These are phyloP conservation scores for Drosophila atroscutellata DNA, from an alignment of 2,888 invertebrate species.

Conservation along the genomic window DNA sequence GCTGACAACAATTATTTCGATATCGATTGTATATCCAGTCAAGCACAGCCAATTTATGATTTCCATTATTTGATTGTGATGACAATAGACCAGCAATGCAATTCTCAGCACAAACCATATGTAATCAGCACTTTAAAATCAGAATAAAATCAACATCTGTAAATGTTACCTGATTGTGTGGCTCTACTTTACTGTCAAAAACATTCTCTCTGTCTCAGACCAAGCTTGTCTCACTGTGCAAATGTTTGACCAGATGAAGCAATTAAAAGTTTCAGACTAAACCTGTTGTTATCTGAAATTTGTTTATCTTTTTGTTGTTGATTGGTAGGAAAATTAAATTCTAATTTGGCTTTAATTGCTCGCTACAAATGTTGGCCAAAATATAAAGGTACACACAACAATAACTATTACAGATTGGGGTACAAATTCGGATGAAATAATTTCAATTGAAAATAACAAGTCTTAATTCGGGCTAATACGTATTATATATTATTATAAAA, in stretches of 20 bases:
- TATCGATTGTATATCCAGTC: neutral
- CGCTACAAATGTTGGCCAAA: neutral
- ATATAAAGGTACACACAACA: too few species aligned
- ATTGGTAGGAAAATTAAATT: neutral
- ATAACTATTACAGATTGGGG: too few species aligned
- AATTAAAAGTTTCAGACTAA: constrained; percentile 8
- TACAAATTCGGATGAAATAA: neutral
- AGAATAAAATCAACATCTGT: neutral
- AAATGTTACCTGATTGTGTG: neutral
- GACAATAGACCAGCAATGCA: neutral
- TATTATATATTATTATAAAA: neutral
- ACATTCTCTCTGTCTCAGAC: neutral
- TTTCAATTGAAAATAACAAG: neutral
- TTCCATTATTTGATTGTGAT: neutral
- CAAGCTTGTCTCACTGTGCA: neutral
- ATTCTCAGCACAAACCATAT: neutral
- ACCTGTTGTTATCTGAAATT: neutral
- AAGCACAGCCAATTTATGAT: neutral
- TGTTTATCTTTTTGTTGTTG: neutral
- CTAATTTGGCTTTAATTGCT: neutral
- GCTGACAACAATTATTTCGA: too few species aligned
- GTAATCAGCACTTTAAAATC: neutral
- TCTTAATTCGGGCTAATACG: neutral
- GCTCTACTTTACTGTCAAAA: neutral
- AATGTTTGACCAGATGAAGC: constrained; percentile 9